phyloP scores from a whole-genome alignment of 2,113 vertebrate genomes.

The Rhynchopsitta pachyrhyncha region DNA sequence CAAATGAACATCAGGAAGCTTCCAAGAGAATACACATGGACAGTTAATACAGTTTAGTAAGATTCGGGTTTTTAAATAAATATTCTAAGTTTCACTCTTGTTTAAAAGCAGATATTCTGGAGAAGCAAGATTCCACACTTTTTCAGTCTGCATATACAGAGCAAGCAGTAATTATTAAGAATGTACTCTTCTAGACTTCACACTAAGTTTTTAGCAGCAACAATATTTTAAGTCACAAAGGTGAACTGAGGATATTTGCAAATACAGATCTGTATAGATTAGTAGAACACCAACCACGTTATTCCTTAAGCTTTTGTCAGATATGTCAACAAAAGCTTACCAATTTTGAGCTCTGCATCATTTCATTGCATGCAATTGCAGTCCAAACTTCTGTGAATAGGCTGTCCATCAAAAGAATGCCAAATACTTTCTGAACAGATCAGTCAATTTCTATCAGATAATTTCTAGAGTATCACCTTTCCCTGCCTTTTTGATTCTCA shows the following conservation, averaged over 20 bases:
- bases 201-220: background rate
- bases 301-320: background rate
- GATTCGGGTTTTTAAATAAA: background rate
- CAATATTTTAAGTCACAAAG: background rate
- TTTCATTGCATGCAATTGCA: background rate
- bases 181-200: background rate
- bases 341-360: background rate
- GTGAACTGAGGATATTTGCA: background rate
- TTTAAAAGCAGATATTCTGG: slow-evolving; percentile 64
- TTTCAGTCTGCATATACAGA: background rate
- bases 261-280: background rate
- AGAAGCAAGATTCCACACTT: background rate
- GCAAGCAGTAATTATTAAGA: background rate
- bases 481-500: background rate
- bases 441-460: background rate
- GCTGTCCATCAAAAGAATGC: background rate
- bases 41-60: background rate
- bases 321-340: background rate
- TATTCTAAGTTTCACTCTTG: background rate
- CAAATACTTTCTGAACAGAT: background rate
- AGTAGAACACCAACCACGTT: background rate
- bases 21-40: background rate
- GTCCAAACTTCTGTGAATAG: background rate
- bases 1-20: background rate
- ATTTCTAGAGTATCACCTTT: background rate